Conservation (phyloP, 2,888 invertebrate genomes). For the Nemapogon koenigi region DNA sequence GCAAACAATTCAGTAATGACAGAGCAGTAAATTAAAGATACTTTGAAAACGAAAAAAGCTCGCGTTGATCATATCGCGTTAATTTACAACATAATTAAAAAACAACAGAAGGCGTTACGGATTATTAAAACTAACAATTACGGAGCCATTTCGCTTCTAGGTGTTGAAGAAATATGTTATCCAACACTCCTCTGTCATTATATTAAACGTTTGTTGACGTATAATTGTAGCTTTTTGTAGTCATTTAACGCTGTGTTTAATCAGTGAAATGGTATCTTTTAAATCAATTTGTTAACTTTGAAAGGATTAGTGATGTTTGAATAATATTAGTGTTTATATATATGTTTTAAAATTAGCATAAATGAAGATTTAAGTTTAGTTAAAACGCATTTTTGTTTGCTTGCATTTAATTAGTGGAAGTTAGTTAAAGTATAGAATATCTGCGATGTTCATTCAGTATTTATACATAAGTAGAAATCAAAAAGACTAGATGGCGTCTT, state of each 20-base stretch:
- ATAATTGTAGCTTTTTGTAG: slow-evolving; percentile 37
- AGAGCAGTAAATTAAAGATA: slow-evolving; percentile 1
- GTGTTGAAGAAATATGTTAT: slow-evolving; percentile 25
- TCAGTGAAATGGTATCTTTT: neutral
- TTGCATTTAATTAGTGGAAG: no score
- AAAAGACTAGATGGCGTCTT: no score
- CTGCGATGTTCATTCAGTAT: no score
- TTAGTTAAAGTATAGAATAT: no score
- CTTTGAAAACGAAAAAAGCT: slow-evolving; percentile 4
- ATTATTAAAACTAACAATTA: slow-evolving; percentile 30
- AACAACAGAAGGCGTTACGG: slow-evolving; percentile 23
- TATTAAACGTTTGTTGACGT: slow-evolving; percentile 18
- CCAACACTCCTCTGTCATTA: slow-evolving; percentile 25
- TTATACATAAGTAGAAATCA: no score
- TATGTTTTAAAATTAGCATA: no score
- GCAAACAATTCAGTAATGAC: slow-evolving; percentile 1
- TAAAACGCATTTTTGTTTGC: no score
- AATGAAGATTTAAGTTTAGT: no score
- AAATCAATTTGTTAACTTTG: neutral
- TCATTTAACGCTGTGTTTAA: slow-evolving; percentile 39
- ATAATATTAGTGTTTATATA: no score
- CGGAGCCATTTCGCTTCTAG: slow-evolving; percentile 22
- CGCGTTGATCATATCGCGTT: slow-evolving; percentile 6
- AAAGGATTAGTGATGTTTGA: no score
- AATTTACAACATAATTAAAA: slow-evolving; percentile 15